Evolutionary conservation across 2,888 invertebrate species (phyloP).

Genomic region (Lamellibrachia columna): DNA sequence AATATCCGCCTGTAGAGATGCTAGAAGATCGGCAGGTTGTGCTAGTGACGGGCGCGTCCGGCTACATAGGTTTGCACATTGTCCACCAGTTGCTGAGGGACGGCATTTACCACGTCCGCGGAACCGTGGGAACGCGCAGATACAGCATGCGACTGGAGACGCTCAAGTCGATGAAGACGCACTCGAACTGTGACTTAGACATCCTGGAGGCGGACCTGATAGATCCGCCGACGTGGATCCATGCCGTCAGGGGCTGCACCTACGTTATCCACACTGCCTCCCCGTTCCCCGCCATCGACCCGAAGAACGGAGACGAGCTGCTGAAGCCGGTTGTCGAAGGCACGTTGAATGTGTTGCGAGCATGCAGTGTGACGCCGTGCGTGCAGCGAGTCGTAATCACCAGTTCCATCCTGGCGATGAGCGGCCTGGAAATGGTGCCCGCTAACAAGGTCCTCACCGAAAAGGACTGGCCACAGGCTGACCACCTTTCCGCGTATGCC

Average conservation of each 20-base stretch:
- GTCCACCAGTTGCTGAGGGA: slow-evolving; percentile 66
- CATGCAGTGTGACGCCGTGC: slow-evolving; percentile 53
- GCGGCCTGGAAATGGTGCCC: not conserved
- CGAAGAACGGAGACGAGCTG: slow-evolving; percentile 63
- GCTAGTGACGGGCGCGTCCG: slow-evolving; percentile 69
- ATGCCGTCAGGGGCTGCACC: slow-evolving; percentile 59
- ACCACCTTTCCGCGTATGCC: slow-evolving; percentile 54
- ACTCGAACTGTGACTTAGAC: slow-evolving; percentile 65
- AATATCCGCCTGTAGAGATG: too few relatives aligned
- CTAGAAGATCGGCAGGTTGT: slow-evolving; percentile 45
- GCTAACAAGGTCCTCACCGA: slow-evolving; percentile 38
- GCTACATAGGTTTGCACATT: slow-evolving; percentile 68
- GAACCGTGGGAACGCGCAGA: slow-evolving; percentile 65
- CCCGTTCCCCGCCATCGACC: slow-evolving; percentile 60
- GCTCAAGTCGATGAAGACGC: slow-evolving; percentile 59
- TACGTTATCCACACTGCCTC: slow-evolving; percentile 67
- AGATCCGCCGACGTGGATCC: slow-evolving; percentile 49
- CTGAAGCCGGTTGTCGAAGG: slow-evolving; percentile 68
- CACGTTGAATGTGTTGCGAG: slow-evolving; percentile 66
- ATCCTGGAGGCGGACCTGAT: slow-evolving; percentile 62
- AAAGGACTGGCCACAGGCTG: slow-evolving; percentile 34
- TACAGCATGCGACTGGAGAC: slow-evolving; percentile 59
- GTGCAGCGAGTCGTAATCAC: not conserved
- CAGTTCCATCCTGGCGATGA: slow-evolving; percentile 7
- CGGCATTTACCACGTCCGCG: slow-evolving; percentile 67